phyloP scores from a whole-genome alignment of 2,888 invertebrate species.

The Nemotelus nigrinus region DNA sequence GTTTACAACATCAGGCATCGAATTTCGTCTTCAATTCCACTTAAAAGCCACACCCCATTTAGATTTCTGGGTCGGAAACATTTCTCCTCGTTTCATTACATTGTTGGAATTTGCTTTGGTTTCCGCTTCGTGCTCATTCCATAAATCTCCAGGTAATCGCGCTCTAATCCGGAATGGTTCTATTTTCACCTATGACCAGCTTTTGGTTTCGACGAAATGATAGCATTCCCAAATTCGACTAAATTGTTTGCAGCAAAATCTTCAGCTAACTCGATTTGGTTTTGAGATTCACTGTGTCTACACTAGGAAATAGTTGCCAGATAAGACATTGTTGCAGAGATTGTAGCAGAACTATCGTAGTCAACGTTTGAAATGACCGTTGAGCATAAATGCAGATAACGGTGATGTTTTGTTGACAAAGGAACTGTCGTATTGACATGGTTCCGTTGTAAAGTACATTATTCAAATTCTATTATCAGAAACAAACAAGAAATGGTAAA shows the following conservation, averaged over 20 bases:
- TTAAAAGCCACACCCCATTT: too few species aligned
- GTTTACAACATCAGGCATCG: too few species aligned
- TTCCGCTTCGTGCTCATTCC: too few species aligned
- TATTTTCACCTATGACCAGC: too few species aligned
- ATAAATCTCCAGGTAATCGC: too few species aligned
- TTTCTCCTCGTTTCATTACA: too few species aligned
- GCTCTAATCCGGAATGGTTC: too few species aligned
- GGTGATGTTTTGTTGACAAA: conserved; percentile 12
- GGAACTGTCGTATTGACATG: background rate
- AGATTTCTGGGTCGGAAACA: too few species aligned
- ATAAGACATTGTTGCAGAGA: background rate
- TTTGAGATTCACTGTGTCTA: background rate
- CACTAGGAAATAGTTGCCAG: background rate
- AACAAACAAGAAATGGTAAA: background rate
- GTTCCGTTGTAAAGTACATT: background rate
- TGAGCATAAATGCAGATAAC: background rate
- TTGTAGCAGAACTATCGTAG: background rate
- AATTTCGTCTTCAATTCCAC: too few species aligned
- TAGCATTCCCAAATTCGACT: too few species aligned
- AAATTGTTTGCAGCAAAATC: background rate
- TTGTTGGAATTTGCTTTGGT: too few species aligned
- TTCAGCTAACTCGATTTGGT: background rate
- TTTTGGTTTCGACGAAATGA: too few species aligned
- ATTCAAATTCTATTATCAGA: conserved; percentile 17
- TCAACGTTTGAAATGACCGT: background rate